These are phyloP conservation scores for Actinia equina DNA, from an alignment of 64 coral and sea anemone genomes.

Conservation along the genomic window DNA sequence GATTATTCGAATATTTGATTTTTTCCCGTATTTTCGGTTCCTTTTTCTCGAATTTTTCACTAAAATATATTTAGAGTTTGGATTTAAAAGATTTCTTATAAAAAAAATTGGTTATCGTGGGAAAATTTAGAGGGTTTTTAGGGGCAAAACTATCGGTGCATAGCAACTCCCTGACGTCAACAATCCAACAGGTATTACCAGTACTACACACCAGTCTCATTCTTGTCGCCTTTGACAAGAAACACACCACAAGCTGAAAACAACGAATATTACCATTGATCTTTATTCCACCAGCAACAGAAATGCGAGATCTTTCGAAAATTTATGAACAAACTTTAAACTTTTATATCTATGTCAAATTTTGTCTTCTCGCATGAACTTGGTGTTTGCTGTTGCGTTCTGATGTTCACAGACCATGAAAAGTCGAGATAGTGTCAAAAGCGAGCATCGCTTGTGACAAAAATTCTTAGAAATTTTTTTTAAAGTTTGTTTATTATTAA, in stretches of 20 bases:
- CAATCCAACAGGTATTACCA: constrained; percentile 22
- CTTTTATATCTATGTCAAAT: not conserved
- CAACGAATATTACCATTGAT: constrained; percentile 1
- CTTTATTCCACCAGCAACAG: constrained; percentile 6
- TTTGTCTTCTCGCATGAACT: not conserved
- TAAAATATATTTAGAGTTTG: not conserved
- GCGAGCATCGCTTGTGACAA: not conserved
- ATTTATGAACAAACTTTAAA: not conserved
- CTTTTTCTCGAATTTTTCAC: not conserved
- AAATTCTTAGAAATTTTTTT: too few species aligned
- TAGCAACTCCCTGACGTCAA: constrained; percentile 68
- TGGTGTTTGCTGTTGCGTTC: not conserved
- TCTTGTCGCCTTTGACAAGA: not conserved
- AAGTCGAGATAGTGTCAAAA: not conserved
- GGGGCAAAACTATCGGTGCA: constrained; percentile 29
- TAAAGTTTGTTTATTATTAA: not conserved
- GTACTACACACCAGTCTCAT: not conserved
- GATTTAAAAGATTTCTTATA: not conserved
- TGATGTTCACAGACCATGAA: not conserved
- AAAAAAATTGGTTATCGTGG: not conserved
- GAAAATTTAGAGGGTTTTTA: constrained; percentile 23
- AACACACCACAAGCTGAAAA: not conserved
- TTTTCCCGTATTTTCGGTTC: not conserved
- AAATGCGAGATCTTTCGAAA: not conserved
- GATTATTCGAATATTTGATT: not conserved